Conservation (phyloP, 2,888 invertebrate species). For the Lasioglossum villosulum region DNA sequence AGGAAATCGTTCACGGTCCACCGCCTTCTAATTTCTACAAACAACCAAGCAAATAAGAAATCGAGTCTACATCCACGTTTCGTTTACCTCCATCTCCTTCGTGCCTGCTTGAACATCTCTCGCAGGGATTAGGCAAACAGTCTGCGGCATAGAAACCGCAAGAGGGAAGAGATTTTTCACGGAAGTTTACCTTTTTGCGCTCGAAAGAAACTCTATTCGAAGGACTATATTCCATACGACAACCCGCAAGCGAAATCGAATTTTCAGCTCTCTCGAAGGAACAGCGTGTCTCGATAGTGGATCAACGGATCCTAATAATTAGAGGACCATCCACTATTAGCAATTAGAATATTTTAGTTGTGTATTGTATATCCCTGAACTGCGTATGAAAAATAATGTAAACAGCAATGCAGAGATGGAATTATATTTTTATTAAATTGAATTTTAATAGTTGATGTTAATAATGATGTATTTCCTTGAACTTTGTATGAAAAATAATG, state of each 20-base stretch:
- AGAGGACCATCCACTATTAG: too few relatives aligned
- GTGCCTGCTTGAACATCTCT: conserved; percentile 34
- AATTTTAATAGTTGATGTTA: too few relatives aligned
- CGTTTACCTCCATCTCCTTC: conserved; percentile 38
- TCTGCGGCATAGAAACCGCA: conserved; percentile 11
- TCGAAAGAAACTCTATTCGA: background rate
- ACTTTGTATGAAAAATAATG: too few relatives aligned
- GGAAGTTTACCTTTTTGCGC: background rate
- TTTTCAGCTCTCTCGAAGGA: background rate
- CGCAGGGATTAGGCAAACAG: conserved; percentile 27
- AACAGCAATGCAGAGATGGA: too few relatives aligned
- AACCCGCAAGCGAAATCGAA: background rate
- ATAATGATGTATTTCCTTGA: too few relatives aligned
- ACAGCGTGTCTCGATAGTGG: too few relatives aligned
- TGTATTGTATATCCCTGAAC: too few relatives aligned
- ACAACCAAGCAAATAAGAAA: conserved; percentile 7
- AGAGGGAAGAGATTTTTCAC: background rate
- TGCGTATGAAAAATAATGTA: too few relatives aligned
- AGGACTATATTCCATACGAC: background rate
- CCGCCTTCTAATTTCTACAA: conserved; percentile 1
- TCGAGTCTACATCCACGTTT: conserved; percentile 3
- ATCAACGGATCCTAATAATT: too few relatives aligned
- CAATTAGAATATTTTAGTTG: too few relatives aligned
- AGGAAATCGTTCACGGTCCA: background rate
- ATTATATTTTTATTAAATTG: too few relatives aligned